phyloP scores from a whole-genome alignment of 2,888 invertebrate species.

The Tetragonula carbonaria region DNA sequence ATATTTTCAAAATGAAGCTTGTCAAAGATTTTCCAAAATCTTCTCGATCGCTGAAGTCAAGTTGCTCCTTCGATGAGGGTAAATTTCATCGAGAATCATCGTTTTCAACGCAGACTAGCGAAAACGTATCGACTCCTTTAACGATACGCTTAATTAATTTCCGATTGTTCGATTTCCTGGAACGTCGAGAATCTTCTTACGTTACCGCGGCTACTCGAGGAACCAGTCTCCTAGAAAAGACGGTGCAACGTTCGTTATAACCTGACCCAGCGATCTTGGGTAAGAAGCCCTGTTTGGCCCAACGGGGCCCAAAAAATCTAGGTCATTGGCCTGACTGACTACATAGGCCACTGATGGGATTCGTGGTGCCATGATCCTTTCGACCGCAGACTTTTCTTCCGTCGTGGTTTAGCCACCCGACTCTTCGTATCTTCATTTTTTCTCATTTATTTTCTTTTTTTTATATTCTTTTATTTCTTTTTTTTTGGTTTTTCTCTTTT shows the following conservation, averaged over 20 bases:
- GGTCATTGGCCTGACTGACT: constrained; percentile 79
- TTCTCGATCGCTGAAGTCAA: too few species aligned
- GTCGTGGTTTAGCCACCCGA: constrained; percentile 58
- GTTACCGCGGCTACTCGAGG: constrained; percentile 45
- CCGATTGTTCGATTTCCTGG: constrained; percentile 46
- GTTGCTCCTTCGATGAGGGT: too few species aligned
- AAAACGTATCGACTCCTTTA: constrained; percentile 17
- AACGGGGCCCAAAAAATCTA: constrained; percentile 78
- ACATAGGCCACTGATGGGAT: constrained; percentile 62
- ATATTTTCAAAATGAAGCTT: too few species aligned
- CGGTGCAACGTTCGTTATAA: constrained; percentile 18
- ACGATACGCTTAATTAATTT: constrained; percentile 8
- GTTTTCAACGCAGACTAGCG: too few species aligned
- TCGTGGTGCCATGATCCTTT: constrained; percentile 40
- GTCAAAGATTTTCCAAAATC: too few species aligned
- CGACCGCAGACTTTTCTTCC: constrained; percentile 25
- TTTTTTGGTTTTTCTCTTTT: too few species aligned
- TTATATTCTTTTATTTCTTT: too few species aligned
- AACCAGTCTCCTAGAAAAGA: constrained; percentile 55
- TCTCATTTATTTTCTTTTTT: too few species aligned
- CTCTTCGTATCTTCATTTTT: not conserved
- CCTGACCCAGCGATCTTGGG: constrained; percentile 43
- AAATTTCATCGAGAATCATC: too few species aligned
- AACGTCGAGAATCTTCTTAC: constrained; percentile 49
- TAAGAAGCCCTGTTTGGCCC: constrained; percentile 63